phyloP scores from a whole-genome alignment of 2,797 vertebrate genomes.

The Chrysocyon brachyurus region DNA sequence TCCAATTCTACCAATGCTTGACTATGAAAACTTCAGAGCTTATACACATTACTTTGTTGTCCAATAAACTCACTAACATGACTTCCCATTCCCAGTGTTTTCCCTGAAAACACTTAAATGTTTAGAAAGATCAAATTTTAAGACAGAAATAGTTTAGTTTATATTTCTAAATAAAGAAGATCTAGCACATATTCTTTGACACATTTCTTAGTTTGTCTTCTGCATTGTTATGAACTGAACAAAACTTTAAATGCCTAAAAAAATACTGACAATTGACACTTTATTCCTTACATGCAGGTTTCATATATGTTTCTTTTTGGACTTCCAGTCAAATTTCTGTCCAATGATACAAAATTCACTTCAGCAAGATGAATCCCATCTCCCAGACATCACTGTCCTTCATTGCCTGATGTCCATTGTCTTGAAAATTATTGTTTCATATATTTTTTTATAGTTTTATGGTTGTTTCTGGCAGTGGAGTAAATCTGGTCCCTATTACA shows the following conservation, averaged over 20 bases:
- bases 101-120: neutral
- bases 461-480: neutral
- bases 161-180: conserved; percentile 2
- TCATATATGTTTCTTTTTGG: neutral
- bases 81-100: neutral
- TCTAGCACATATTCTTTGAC: neutral
- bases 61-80: neutral
- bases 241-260: neutral
- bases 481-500: neutral
- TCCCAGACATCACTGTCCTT: neutral
- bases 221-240: neutral
- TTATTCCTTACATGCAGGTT: neutral
- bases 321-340: neutral
- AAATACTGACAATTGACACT: neutral
- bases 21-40: neutral
- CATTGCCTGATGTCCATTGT: neutral
- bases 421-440: neutral
- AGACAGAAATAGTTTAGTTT: neutral
- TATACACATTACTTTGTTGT: neutral
- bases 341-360: neutral
- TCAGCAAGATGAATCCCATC: neutral
- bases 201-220: neutral
- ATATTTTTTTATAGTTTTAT: neutral
- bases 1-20: neutral
- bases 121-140: neutral